Evolutionary conservation across 2,888 invertebrate genomes (phyloP).

Genomic region (Eledona agricola): DNA sequence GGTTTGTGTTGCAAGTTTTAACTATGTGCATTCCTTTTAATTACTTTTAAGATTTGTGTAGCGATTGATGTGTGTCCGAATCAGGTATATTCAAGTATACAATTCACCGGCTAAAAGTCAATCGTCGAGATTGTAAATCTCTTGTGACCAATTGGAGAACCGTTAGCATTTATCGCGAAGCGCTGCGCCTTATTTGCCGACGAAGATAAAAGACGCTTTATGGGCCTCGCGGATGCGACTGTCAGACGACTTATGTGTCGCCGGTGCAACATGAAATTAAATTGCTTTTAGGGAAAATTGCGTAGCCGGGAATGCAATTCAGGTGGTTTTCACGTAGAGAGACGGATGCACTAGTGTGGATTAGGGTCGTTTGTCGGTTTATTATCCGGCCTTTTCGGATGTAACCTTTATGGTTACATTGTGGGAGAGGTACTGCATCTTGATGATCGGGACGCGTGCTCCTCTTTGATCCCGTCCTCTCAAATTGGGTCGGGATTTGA

Average conservation of each 20-base stretch:
- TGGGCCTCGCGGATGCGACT: not conserved
- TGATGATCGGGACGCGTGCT: not conserved
- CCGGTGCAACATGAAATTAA: slow-evolving; percentile 15
- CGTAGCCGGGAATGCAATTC: slow-evolving; percentile 1
- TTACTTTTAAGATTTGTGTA: no score
- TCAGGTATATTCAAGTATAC: no score
- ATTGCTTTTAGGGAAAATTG: slow-evolving; percentile 15
- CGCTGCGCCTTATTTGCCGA: slow-evolving; percentile 5
- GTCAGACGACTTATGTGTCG: slow-evolving; percentile 9
- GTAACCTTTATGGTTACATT: no score
- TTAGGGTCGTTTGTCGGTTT: not conserved
- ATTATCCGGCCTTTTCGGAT: not conserved
- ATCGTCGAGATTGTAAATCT: no score
- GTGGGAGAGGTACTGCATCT: no score
- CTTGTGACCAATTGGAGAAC: no score
- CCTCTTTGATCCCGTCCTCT: slow-evolving; percentile 10
- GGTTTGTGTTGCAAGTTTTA: no score
- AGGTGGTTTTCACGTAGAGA: slow-evolving; percentile 5
- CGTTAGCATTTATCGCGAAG: no score
- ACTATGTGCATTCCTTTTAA: no score
- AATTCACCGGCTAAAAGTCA: no score
- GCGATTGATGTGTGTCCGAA: no score
- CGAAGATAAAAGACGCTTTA: slow-evolving; percentile 7
- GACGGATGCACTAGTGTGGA: slow-evolving; percentile 2
- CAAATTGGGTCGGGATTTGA: slow-evolving; percentile 21